Evolutionary conservation across 2,113 vertebrate genomes (phyloP).

Genomic region (Heloderma charlesbogerti): DNA sequence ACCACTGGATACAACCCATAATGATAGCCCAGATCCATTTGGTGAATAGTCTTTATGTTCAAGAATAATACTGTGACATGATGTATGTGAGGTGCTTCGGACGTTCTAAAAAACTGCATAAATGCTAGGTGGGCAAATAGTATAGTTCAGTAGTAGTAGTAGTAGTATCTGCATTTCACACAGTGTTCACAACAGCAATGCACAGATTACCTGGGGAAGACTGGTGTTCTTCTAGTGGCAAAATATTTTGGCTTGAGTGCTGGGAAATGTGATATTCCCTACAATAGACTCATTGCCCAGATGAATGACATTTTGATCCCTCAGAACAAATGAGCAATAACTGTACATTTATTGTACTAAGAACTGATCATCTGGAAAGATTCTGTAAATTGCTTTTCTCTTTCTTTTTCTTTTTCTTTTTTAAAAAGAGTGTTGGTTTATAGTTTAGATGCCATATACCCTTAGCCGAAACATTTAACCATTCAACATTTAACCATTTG

Average conservation of each 20-base stretch:
- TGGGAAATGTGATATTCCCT: not conserved
- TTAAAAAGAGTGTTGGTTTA: not conserved
- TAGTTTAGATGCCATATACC: not conserved
- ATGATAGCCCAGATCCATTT: not conserved
- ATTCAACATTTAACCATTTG: not conserved
- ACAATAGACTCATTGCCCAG: not conserved
- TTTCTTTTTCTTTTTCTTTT: not conserved
- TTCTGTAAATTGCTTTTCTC: not conserved
- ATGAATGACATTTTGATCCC: not conserved
- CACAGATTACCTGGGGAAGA: not conserved
- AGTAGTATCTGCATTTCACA: not conserved
- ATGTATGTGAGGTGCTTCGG: not conserved
- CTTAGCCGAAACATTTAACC: not conserved
- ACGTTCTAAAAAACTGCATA: not conserved
- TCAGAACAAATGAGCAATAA: constrained; percentile 10
- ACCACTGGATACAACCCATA: not conserved
- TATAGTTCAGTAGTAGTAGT: not conserved
- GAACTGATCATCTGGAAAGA: constrained; percentile 14
- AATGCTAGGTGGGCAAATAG: not conserved
- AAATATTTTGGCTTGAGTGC: not conserved
- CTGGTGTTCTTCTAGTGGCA: not conserved
- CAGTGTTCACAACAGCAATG: not conserved
- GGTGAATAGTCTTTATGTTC: not conserved
- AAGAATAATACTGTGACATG: too few relatives aligned
- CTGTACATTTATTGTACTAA: constrained; percentile 13